Evolutionary conservation across 2,797 vertebrate species (phyloP).

Genomic region (Paramormyrops hopkinsi): DNA sequence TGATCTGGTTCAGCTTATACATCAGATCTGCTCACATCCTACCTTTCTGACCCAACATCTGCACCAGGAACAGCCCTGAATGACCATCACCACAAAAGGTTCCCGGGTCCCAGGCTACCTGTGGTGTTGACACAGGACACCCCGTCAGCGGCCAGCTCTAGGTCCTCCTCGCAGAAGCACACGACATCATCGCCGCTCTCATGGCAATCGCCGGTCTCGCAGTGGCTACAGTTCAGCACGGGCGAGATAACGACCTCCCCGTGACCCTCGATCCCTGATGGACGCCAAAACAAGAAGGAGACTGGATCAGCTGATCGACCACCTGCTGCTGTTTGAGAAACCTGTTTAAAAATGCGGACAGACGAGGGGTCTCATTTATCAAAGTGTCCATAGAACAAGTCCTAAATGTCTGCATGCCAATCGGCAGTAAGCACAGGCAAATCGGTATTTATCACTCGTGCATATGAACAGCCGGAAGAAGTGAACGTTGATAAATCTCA

Average conservation of each 20-base stretch:
- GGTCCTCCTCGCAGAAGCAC: conserved; percentile 83
- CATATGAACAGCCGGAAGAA: background rate
- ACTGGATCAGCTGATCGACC: background rate
- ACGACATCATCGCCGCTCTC: conserved; percentile 63
- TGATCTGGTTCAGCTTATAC: background rate
- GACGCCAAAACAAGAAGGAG: background rate
- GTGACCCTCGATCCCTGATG: conserved; percentile 79
- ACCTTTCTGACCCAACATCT: background rate
- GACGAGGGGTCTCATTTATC: background rate
- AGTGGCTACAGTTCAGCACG: conserved; percentile 93
- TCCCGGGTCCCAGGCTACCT: conserved; percentile 39
- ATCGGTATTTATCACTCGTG: background rate
- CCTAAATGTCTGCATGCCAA: background rate
- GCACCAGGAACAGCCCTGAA: background rate
- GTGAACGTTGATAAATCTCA: background rate
- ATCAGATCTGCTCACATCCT: background rate
- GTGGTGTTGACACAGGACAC: conserved; percentile 76
- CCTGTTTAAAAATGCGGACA: background rate
- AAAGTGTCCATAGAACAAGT: background rate
- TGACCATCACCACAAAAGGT: background rate
- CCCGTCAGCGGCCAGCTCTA: conserved; percentile 68
- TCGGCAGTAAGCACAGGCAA: background rate
- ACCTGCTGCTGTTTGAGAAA: background rate
- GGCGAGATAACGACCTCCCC: conserved; percentile 89
- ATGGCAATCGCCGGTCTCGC: conserved; percentile 81